Conservation (phyloP, 2,797 vertebrate species). For the Lindbergichthys nudifrons region DNA sequence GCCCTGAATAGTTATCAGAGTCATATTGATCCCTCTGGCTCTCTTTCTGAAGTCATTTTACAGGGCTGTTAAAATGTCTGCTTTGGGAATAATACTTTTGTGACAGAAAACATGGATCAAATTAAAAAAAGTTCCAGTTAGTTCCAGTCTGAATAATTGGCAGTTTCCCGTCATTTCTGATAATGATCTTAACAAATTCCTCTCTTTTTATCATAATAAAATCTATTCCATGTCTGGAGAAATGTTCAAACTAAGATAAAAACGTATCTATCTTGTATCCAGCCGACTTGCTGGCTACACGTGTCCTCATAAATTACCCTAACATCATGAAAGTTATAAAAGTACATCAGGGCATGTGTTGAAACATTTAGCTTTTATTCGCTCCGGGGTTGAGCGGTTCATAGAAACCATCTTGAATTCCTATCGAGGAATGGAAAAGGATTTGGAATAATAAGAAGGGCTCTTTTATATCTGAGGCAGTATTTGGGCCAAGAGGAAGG, state of each 20-base stretch:
- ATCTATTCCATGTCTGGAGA: slow-evolving; percentile 43
- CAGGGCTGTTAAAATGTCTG: slow-evolving; percentile 21
- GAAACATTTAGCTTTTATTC: slow-evolving; percentile 61
- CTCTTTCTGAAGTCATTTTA: slow-evolving; percentile 28
- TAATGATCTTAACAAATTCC: not conserved
- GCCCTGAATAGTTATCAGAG: slow-evolving; percentile 43
- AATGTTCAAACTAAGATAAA: slow-evolving; percentile 31
- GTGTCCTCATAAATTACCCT: slow-evolving; percentile 37
- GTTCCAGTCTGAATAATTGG: slow-evolving; percentile 25
- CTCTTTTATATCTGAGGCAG: slow-evolving; percentile 42
- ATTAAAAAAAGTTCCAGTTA: slow-evolving; percentile 23
- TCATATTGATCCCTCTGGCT: slow-evolving; percentile 43
- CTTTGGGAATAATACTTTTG: slow-evolving; percentile 17
- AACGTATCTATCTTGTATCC: slow-evolving; percentile 30
- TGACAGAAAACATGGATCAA: slow-evolving; percentile 28
- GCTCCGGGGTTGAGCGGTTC: slow-evolving; percentile 54
- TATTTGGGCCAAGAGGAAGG: slow-evolving; percentile 45
- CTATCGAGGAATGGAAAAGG: slow-evolving; percentile 48
- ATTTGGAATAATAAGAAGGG: slow-evolving; percentile 36
- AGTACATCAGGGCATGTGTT: slow-evolving; percentile 51
- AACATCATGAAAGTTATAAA: slow-evolving; percentile 48
- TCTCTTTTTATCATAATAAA: slow-evolving; percentile 9
- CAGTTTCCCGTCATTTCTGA: slow-evolving; percentile 21
- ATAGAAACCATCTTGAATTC: slow-evolving; percentile 57
- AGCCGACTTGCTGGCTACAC: slow-evolving; percentile 26